phyloP scores from a whole-genome alignment of 1,140 invertebrate species.

The Bombus impatiens region DNA sequence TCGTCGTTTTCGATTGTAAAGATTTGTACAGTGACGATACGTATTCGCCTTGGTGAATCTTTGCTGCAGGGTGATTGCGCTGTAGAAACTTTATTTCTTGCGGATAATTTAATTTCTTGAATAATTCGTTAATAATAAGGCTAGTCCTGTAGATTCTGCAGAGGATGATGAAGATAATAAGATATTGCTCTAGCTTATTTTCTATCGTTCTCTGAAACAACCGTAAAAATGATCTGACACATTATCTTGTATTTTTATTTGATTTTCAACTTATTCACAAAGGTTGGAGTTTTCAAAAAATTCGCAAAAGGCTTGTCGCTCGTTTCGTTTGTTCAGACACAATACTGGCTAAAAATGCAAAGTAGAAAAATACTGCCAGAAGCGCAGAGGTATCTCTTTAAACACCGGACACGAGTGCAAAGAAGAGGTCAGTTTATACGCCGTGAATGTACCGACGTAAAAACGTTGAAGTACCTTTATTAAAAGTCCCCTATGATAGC shows the following conservation, averaged over 20 bases:
- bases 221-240: no score
- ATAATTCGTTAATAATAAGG: background rate
- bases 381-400: background rate
- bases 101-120: background rate
- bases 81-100: background rate
- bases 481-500: slow-evolving; percentile 14
- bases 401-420: background rate
- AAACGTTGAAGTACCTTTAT: slow-evolving; percentile 15
- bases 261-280: background rate
- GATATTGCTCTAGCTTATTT: background rate
- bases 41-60: background rate
- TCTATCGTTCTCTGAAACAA: background rate
- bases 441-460: slow-evolving; percentile 16
- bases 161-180: background rate
- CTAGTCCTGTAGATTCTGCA: background rate
- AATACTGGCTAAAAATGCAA: slow-evolving; percentile 44
- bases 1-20: background rate
- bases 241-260: background rate
- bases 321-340: slow-evolving; percentile 40
- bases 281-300: slow-evolving; percentile 4
- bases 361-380: slow-evolving; percentile 47
- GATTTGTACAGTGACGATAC: background rate
- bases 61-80: no score
- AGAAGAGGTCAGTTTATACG: slow-evolving; percentile 9
- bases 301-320: slow-evolving; percentile 1